Conservation (phyloP, 2,113 vertebrate genomes). For the Apeltes quadracus region DNA sequence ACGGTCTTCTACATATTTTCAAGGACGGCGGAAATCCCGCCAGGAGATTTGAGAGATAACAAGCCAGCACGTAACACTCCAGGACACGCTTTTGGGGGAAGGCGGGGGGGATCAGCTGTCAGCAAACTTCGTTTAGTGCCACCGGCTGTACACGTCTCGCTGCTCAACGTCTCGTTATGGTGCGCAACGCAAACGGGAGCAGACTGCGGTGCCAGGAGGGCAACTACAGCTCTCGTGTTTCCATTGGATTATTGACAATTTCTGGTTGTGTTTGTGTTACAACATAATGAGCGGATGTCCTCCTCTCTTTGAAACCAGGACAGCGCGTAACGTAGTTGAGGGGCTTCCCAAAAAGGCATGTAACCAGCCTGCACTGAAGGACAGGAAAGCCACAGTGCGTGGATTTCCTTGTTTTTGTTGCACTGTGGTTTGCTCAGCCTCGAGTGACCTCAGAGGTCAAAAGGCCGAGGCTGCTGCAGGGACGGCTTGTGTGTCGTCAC, state of each 20-base stretch:
- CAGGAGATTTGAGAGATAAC: conserved; percentile 42
- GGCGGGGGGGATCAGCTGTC: conserved; percentile 25
- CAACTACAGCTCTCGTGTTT: conserved; percentile 40
- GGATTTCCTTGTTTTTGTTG: conserved; percentile 66
- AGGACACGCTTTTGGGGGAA: neutral
- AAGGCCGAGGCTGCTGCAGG: conserved; percentile 41
- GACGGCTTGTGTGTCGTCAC: conserved; percentile 49
- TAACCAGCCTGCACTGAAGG: neutral
- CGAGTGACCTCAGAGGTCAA: conserved; percentile 41
- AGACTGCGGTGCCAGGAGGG: conserved; percentile 33
- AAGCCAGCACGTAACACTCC: conserved; percentile 25
- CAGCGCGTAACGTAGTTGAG: conserved; percentile 4
- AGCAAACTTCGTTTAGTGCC: conserved; percentile 44
- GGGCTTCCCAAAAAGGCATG: neutral
- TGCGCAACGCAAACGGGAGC: conserved; percentile 6
- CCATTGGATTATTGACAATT: conserved; percentile 69
- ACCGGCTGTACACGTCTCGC: conserved; percentile 32
- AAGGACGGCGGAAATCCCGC: conserved; percentile 32
- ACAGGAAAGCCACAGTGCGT: conserved; percentile 35
- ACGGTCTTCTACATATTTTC: conserved; percentile 38
- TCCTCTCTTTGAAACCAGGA: conserved; percentile 50
- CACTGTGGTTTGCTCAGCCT: conserved; percentile 31
- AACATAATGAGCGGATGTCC: conserved; percentile 57
- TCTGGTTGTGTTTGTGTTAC: conserved; percentile 31
- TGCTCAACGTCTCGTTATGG: conserved; percentile 34